Evolutionary conservation across 2,113 vertebrate genomes (phyloP).

Genomic region (Bufo bufo): DNA sequence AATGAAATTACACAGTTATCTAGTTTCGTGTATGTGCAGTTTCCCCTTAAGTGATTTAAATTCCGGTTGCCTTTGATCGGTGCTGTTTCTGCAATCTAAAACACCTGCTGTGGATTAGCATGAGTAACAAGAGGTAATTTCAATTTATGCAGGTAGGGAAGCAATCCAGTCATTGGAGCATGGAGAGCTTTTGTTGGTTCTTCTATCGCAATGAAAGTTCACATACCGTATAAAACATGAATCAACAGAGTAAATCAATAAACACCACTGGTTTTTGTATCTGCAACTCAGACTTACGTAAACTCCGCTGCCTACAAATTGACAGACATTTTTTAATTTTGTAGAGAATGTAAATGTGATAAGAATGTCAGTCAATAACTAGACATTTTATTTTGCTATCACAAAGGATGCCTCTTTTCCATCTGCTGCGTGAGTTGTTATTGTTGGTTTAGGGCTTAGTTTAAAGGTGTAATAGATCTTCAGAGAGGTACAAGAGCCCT

Average conservation of each 20-base stretch:
- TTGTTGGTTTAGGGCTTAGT: too few relatives aligned
- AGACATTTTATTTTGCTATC: not conserved
- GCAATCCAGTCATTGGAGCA: conserved; percentile 40
- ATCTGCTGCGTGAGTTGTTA: too few relatives aligned
- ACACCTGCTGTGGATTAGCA: conserved; percentile 52
- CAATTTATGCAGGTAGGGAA: conserved; percentile 53
- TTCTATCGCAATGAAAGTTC: conserved; percentile 25
- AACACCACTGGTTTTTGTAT: not conserved
- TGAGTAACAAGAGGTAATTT: conserved; percentile 52
- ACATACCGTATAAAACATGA: conserved; percentile 25
- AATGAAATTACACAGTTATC: not conserved
- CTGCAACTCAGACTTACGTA: not conserved
- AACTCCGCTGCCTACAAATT: not conserved
- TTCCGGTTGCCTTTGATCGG: conserved; percentile 43
- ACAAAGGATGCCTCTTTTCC: too few relatives aligned
- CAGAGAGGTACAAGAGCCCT: too few relatives aligned
- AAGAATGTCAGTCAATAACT: not conserved
- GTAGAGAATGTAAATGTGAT: not conserved
- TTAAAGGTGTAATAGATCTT: too few relatives aligned
- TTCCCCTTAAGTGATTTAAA: conserved; percentile 42
- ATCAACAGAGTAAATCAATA: conserved; percentile 36
- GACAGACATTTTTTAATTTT: not conserved
- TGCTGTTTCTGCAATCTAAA: conserved; percentile 36
- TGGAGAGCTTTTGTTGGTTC: conserved; percentile 48
- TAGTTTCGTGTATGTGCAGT: conserved; percentile 1